Evolutionary conservation across 1,140 invertebrate genomes (phyloP).

Genomic region (Polyergus mexicanus): DNA sequence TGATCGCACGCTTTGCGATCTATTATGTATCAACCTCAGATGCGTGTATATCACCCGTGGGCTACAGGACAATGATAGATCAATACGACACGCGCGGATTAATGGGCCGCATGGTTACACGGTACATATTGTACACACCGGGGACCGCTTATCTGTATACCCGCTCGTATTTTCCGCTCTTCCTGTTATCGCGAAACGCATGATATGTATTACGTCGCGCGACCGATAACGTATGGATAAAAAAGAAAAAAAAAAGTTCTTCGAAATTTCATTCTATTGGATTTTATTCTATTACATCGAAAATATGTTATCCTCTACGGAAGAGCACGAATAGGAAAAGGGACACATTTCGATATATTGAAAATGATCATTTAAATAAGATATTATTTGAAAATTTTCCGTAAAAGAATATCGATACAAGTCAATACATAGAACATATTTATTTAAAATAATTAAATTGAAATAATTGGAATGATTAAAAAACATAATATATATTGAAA

Average conservation of each 20-base stretch:
- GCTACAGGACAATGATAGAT: conserved; percentile 81
- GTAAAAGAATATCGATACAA: too few relatives aligned
- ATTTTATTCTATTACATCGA: not conserved
- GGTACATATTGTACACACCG: conserved; percentile 62
- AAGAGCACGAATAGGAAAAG: too few relatives aligned
- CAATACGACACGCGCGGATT: conserved; percentile 82
- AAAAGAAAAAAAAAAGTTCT: conserved; percentile 19
- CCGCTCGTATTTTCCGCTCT: conserved; percentile 78
- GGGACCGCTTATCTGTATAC: conserved; percentile 72
- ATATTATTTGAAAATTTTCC: too few relatives aligned
- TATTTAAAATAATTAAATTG: too few relatives aligned
- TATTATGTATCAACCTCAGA: conserved; percentile 80
- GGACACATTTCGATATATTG: too few relatives aligned
- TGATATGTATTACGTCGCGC: not conserved
- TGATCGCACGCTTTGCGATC: conserved; percentile 64
- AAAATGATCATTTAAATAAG: too few relatives aligned
- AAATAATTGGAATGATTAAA: too few relatives aligned
- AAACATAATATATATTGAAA: too few relatives aligned
- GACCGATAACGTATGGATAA: not conserved
- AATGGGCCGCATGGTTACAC: conserved; percentile 80
- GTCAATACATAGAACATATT: too few relatives aligned
- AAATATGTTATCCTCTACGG: not conserved
- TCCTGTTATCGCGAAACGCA: conserved; percentile 75
- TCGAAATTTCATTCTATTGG: too few relatives aligned
- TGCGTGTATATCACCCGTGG: conserved; percentile 78